Conservation (phyloP, 2,797 vertebrate genomes). For the Sciurus carolinensis region DNA sequence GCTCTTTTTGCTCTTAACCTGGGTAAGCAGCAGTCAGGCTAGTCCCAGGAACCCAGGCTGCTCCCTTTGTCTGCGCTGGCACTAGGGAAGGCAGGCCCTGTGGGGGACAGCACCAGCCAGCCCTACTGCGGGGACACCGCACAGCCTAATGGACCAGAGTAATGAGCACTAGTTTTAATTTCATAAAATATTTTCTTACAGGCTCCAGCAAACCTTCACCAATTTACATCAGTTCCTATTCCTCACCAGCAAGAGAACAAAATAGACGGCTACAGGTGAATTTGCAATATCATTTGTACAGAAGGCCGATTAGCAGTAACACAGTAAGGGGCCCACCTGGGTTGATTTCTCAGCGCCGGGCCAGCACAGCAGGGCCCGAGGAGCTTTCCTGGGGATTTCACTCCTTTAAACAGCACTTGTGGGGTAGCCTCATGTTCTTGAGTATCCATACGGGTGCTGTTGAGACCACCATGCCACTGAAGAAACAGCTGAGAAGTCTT, state of each 20-base stretch:
- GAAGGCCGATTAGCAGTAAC: slow-evolving; percentile 50
- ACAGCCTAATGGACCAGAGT: neutral
- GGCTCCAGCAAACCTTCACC: slow-evolving; percentile 97
- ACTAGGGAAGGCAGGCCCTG: slow-evolving; percentile 9
- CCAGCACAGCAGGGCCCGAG: neutral
- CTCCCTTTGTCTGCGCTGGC: neutral
- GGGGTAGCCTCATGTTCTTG: neutral
- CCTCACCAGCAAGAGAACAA: slow-evolving; percentile 97
- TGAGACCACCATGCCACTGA: neutral
- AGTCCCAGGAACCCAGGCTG: neutral
- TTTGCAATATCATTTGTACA: slow-evolving; percentile 44
- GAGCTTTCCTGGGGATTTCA: neutral
- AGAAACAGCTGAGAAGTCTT: slow-evolving; percentile 38
- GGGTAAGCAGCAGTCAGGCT: neutral
- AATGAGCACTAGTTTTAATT: slow-evolving; percentile 81
- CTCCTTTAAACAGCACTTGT: slow-evolving; percentile 50
- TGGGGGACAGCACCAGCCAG: neutral
- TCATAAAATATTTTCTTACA: slow-evolving; percentile 88
- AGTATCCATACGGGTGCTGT: neutral
- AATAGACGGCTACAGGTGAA: slow-evolving; percentile 96
- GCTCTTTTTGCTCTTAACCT: neutral
- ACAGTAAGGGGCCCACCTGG: neutral
- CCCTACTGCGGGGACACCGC: slow-evolving; percentile 35
- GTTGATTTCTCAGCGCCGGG: neutral
- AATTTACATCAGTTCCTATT: slow-evolving; percentile 98